A percentile compares a stretch with the other conserved stretches of the same genome.
phyloP scores from a whole-genome alignment of 2,888 invertebrate genomes.

The Scaptomyza caliginosa region DNA sequence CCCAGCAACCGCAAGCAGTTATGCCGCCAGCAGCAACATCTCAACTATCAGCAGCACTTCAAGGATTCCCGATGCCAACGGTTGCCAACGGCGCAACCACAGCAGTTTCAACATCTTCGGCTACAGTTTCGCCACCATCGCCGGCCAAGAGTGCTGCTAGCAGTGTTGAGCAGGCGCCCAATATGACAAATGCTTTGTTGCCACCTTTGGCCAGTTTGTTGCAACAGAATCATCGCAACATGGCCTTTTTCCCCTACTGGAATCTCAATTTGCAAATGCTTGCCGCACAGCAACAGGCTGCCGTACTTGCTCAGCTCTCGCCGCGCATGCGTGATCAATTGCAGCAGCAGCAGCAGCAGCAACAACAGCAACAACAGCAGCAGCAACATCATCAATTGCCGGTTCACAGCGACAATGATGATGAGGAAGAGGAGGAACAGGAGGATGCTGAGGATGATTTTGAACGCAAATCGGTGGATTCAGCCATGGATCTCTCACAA shows the following conservation, averaged over 20 bases:
- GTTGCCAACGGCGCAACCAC: conserved; percentile 5
- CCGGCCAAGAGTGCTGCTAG: conserved; percentile 73
- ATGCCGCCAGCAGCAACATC: conserved; percentile 46
- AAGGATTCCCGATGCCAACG: conserved; percentile 70
- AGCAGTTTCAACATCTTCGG: conserved; percentile 12
- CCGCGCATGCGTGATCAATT: conserved; percentile 79
- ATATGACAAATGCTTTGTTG: conserved; percentile 60
- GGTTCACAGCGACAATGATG: conserved; percentile 52
- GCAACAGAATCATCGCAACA: conserved; percentile 80
- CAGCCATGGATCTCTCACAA: conserved; percentile 83
- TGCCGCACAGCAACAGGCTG: conserved; percentile 84
- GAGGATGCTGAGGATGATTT: conserved; percentile 69
- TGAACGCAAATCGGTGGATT: conserved; percentile 76
- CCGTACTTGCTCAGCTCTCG: conserved; percentile 82
- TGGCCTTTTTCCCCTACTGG: conserved; percentile 83
- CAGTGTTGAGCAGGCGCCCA: conserved; percentile 56
- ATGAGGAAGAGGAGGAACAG: conserved; percentile 60
- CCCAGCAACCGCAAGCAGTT: conserved; percentile 17
- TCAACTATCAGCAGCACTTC: conserved; percentile 81
- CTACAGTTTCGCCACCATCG: conserved; percentile 60
- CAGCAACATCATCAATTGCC: conserved; percentile 31
- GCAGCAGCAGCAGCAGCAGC: conserved; percentile 53
- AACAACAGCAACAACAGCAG: conserved; percentile 49
- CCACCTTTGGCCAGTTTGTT: conserved; percentile 81
- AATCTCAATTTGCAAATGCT: conserved; percentile 84